Percentiles rank a stretch among this genome's conserved stretches.
Evolutionary conservation across 1,140 invertebrate species (phyloP).

Genomic region (Lordiphosa clarofinis): DNA sequence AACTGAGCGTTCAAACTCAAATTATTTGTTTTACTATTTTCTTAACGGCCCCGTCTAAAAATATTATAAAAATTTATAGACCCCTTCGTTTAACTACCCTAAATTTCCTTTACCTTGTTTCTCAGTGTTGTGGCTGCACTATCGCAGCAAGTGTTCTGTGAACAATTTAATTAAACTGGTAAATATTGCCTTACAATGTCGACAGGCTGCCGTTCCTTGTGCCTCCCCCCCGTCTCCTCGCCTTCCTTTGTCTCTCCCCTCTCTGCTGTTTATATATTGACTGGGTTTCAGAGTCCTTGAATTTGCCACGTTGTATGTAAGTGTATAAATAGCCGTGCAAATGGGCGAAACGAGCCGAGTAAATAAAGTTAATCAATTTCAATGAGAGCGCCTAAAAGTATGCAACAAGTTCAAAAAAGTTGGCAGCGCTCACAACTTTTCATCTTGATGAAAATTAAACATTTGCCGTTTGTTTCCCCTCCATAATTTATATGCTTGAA

Average conservation of each 20-base stretch:
- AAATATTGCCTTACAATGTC: constrained; percentile 59
- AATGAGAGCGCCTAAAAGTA: constrained; percentile 37
- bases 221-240: neutral
- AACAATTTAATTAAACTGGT: constrained; percentile 73
- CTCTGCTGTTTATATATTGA: constrained; percentile 5
- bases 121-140: constrained; percentile 20
- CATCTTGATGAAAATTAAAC: constrained; percentile 36
- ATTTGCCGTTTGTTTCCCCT: too few species aligned
- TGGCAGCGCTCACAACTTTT: constrained; percentile 21
- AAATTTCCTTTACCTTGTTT: constrained; percentile 18
- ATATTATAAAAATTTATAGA: too few species aligned
- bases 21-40: too few species aligned
- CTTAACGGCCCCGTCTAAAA: too few species aligned
- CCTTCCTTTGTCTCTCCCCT: neutral
- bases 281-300: constrained; percentile 34
- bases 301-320: constrained; percentile 36
- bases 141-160: constrained; percentile 62
- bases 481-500: constrained; percentile 28
- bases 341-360: constrained; percentile 48
- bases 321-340: constrained; percentile 43
- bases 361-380: constrained; percentile 75
- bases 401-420: constrained; percentile 57
- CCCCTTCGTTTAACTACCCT: too few species aligned
- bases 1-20: too few species aligned
- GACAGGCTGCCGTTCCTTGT: constrained; percentile 3